Evolutionary conservation across 2,797 vertebrate species (phyloP), one percentile per base, ranked within the genome.

Genomic region (Micrastur ruficollis): DNA sequence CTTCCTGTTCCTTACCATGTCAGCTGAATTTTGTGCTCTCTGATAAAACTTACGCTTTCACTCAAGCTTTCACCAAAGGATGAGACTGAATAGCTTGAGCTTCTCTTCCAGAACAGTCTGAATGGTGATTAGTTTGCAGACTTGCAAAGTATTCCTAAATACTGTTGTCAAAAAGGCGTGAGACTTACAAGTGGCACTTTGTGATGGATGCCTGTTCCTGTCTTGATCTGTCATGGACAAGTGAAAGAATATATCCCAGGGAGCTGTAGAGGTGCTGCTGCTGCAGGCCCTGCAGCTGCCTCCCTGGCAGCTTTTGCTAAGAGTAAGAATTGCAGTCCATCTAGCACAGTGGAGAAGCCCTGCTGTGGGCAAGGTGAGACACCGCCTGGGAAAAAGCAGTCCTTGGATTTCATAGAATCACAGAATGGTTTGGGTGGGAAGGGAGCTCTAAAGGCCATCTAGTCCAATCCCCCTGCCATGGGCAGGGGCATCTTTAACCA

Each of bases 181-280:
- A 2, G 7, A 27, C 31, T 20, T 8, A 8, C 19, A 56, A 2
- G 32, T 21, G 53, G 29, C 34, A 5, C n/a, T 32, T 25, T 6
- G 7, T 44, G 65, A 1, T 27, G 27, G 40, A 8, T 15, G 5
- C 47, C 47, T 36, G 2, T 8, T 80, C 10, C 32, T n/a, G 8
- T 31, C 42, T 5, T 8, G 2, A 1, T 2, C 20, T 29, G 10
- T 10, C 3, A 0, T 7, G 55, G 53, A 0, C 5, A 7, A 26
- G 44, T 12, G 53, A 14, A 15, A 53, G 84, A 62, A 67, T 42
- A 14, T 12, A 4, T 26, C 49, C 23, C 38, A 6, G 25, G 72
- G 79, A 32, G 63, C 67, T 46, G 66, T 5, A 5, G 67, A 21
- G 66, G n/a, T 61, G 55, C 61, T 46, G 80, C 31, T n/a, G 18